Conservation (phyloP, 2,888 invertebrate species). For the Polyommatus icarus region DNA sequence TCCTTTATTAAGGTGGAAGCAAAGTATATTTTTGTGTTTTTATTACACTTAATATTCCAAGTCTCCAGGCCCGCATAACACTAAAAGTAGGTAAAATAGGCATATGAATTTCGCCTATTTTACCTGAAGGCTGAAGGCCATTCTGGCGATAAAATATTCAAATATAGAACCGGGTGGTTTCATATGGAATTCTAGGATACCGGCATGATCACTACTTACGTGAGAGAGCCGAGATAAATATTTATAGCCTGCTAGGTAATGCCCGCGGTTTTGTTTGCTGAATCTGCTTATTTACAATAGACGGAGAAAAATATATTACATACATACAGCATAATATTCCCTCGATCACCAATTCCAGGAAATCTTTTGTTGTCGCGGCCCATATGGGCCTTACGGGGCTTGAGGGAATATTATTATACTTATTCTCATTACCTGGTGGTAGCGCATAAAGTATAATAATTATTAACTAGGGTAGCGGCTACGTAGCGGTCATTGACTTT, state of each 20-base stretch:
- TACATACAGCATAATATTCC: too few species aligned
- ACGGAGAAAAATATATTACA: not conserved
- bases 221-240: not conserved
- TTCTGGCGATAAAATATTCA: constrained; percentile 14
- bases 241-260: not conserved
- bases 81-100: not conserved
- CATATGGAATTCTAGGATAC: constrained; percentile 4
- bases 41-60: not conserved
- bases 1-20: not conserved
- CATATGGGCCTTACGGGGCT: too few species aligned
- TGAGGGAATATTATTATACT: too few species aligned
- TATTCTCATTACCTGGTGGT: too few species aligned
- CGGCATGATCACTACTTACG: constrained; percentile 13
- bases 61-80: not conserved
- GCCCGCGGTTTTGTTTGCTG: not conserved
- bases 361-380: too few species aligned
- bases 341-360: too few species aligned
- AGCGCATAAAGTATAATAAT: too few species aligned
- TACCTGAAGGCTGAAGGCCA: not conserved
- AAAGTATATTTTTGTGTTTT: not conserved
- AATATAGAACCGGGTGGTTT: constrained; percentile 5
- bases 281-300: not conserved
- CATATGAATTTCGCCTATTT: not conserved
- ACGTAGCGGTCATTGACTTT: too few species aligned
- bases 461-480: too few species aligned